Base-by-base conservation (phyloP, 1,140 invertebrate species). In the Frieseomelitta varia region DNA sequence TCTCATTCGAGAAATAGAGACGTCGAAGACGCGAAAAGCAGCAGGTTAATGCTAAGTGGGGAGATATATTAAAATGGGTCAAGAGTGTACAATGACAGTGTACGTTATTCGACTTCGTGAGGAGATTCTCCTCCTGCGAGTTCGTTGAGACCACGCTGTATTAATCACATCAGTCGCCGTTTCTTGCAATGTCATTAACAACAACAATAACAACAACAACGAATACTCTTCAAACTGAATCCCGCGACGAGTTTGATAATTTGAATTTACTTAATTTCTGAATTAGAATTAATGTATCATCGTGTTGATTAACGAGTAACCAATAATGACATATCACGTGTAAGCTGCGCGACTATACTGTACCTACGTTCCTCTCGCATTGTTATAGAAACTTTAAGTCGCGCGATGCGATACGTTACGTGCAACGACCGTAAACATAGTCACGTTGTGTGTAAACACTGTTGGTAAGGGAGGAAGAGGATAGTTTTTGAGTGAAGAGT, bases 41-140 rank as follows among this genome's bases (percentile, higher is more conserved):
- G 79, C 81, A 86, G 75, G 81, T 87, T 90, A 85, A 85, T 84
- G 78, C 53, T 77, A 84, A 89, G 88, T 87, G 85, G 88, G 85
- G 88, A 89, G 77, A 72, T 75, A 74, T 83, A 30, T 71, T 58
- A 47, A 89, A 90, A 90, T 89, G 79, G 87, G 88, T 90, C 87
- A 89, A 90, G 87, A 81, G 65, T 89, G 58, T 82, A 14, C 85
- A 58, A 89, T 88, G 84, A 87, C 75, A 87, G 87, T 79, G 81
- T 74, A 58, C 65, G 73, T 71, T 76, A 24, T 67, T 89, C 85
- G 65, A 88, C 58, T 81, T 71, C 27, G 17, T 73, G 76, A 89
- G 72, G 63, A 86, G 58, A 82, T 79, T 53, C 53, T 75, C 17
- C 80, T 34, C 17, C 80, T n/a, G 65, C 68, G 65, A 72, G 69